phyloP scores from a whole-genome alignment of 1,140 invertebrate genomes.

The Drosophila elegans region DNA sequence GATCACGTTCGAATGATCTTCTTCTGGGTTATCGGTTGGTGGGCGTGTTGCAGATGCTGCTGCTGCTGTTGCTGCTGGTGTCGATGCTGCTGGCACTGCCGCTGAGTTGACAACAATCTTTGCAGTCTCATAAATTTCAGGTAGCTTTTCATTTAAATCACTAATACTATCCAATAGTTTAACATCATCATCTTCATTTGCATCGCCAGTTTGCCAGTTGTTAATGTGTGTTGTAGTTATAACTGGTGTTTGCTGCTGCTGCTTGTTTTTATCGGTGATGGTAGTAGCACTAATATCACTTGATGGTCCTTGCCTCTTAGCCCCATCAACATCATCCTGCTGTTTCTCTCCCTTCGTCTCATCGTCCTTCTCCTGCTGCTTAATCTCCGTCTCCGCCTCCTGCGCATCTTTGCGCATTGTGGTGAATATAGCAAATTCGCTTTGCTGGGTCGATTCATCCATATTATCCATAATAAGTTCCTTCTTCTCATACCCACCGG shows the following conservation, averaged over 20 bases:
- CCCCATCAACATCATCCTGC: constrained; percentile 75
- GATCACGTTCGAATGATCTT: constrained; percentile 55
- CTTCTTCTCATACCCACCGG: constrained; percentile 29
- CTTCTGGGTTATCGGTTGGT: constrained; percentile 65
- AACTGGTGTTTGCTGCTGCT: constrained; percentile 66
- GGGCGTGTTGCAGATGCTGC: constrained; percentile 56
- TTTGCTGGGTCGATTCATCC: constrained; percentile 63
- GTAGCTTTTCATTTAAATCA: constrained; percentile 85
- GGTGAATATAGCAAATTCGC: constrained; percentile 74
- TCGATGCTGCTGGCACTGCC: constrained; percentile 57
- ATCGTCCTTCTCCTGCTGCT: constrained; percentile 17
- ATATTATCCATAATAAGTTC: constrained; percentile 74
- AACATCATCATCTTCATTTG: constrained; percentile 65
- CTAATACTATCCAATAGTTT: constrained; percentile 85
- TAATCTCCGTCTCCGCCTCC: constrained; percentile 39
- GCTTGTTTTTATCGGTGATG: constrained; percentile 65
- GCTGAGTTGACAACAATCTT: constrained; percentile 83
- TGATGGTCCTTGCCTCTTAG: constrained; percentile 67
- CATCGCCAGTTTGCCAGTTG: constrained; percentile 64
- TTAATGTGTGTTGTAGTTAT: constrained; percentile 59
- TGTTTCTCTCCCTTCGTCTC: constrained; percentile 19
- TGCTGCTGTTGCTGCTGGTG: constrained; percentile 22
- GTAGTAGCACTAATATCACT: constrained; percentile 84
- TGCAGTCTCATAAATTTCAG: constrained; percentile 85
- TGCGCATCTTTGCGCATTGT: constrained; percentile 76